These are phyloP conservation scores for Spodoptera litura DNA, from an alignment of 1,140 invertebrate genomes.

Conservation along the genomic window DNA sequence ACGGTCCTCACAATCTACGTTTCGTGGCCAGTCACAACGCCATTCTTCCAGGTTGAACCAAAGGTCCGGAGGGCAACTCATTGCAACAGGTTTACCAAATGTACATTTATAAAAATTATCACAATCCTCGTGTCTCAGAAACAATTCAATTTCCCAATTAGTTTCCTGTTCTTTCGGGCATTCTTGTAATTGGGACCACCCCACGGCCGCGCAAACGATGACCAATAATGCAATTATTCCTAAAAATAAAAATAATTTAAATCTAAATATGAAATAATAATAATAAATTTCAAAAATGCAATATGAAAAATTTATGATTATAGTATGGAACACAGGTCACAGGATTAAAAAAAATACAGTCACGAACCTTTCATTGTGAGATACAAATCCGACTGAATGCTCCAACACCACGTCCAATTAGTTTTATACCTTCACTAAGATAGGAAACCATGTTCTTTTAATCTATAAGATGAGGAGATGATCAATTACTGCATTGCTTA, in stretches of 20 bases:
- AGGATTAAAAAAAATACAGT: neutral
- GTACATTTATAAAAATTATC: slow-evolving; percentile 87
- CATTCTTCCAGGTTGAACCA: slow-evolving; percentile 85
- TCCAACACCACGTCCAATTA: neutral
- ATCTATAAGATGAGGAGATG: slow-evolving; percentile 36
- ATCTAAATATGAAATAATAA: too few relatives aligned
- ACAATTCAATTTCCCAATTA: slow-evolving; percentile 63
- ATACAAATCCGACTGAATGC: slow-evolving; percentile 5
- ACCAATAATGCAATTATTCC: slow-evolving; percentile 50
- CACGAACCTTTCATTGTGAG: slow-evolving; percentile 43
- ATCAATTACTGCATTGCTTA: slow-evolving; percentile 30
- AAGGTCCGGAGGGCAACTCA: slow-evolving; percentile 83
- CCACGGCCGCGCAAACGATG: slow-evolving; percentile 44
- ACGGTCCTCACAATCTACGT: slow-evolving; percentile 82
- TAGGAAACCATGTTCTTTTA: slow-evolving; percentile 39
- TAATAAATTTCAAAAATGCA: too few relatives aligned
- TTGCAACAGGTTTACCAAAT: slow-evolving; percentile 77
- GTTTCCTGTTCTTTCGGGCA: slow-evolving; percentile 67
- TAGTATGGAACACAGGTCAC: too few relatives aligned
- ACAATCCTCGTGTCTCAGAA: slow-evolving; percentile 86
- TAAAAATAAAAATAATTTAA: slow-evolving; percentile 42
- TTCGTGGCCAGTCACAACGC: slow-evolving; percentile 86
- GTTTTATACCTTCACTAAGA: slow-evolving; percentile 28
- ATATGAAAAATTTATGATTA: too few relatives aligned
- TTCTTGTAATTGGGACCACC: slow-evolving; percentile 35